Evolutionary conservation across 2,888 invertebrate species (phyloP).

Genomic region (Drosophila yooni): DNA sequence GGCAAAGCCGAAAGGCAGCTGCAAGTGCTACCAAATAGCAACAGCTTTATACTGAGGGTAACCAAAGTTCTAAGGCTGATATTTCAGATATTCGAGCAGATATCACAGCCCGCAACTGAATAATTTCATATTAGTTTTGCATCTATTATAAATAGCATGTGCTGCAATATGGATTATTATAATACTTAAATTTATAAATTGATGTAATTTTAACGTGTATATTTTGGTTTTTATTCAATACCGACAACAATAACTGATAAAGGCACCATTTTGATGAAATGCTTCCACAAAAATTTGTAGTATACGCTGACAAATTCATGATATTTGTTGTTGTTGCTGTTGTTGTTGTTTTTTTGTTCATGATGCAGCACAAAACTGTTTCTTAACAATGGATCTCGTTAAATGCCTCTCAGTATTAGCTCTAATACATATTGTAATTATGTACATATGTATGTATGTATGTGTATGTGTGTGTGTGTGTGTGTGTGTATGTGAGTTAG

Average conservation of each 20-base stretch:
- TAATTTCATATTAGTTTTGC: slow-evolving; percentile 19
- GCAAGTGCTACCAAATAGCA: slow-evolving; percentile 5
- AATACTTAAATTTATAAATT: slow-evolving; percentile 13
- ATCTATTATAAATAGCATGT: slow-evolving; percentile 35
- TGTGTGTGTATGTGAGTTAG: slow-evolving; percentile 1
- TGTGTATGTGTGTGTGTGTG: slow-evolving; percentile 7
- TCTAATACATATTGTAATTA: slow-evolving; percentile 27
- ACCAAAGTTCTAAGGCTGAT: slow-evolving; percentile 8
- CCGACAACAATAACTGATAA: slow-evolving; percentile 80
- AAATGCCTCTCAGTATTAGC: slow-evolving; percentile 55
- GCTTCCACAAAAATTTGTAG: slow-evolving; percentile 61
- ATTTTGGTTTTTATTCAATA: slow-evolving; percentile 24
- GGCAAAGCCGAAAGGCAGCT: slow-evolving; percentile 4
- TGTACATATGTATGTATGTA: slow-evolving; percentile 9
- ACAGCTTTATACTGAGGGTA: neutral
- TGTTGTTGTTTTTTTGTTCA: neutral
- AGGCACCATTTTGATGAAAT: slow-evolving; percentile 83
- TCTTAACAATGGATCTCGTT: slow-evolving; percentile 47
- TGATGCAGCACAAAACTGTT: slow-evolving; percentile 26
- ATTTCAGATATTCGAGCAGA: slow-evolving; percentile 39
- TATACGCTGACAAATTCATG: slow-evolving; percentile 35
- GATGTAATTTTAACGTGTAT: slow-evolving; percentile 23
- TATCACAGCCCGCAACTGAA: slow-evolving; percentile 53
- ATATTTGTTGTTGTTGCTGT: slow-evolving; percentile 9
- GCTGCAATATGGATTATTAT: slow-evolving; percentile 28